Percentiles rank a stretch among this genome's conserved stretches.
Conservation (phyloP, 53 echinoderm and acorn worm genomes). For the Arbacia lixula region DNA sequence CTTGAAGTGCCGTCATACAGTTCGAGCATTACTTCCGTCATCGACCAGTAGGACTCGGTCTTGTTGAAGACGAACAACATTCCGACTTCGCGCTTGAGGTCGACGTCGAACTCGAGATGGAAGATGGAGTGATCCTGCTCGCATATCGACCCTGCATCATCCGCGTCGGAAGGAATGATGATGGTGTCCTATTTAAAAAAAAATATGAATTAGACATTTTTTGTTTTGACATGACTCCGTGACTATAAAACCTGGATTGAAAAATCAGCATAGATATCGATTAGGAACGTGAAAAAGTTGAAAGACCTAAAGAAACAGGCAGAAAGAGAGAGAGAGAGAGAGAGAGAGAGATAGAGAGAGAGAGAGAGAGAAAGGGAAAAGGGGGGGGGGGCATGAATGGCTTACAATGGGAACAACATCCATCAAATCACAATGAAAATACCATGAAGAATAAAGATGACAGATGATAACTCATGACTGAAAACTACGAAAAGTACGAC, state of each 20-base stretch:
- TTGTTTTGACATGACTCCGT: background rate
- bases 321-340: background rate
- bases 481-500: too few species aligned
- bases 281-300: background rate
- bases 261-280: background rate
- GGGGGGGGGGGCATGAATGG: too few species aligned
- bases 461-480: too few species aligned
- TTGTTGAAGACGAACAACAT: slow-evolving; percentile 12
- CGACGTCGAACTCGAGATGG: slow-evolving; percentile 12
- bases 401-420: too few species aligned
- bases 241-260: background rate
- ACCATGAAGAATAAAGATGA: too few species aligned
- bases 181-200: background rate
- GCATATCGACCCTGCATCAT: background rate
- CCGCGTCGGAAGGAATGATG: background rate
- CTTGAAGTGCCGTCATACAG: background rate
- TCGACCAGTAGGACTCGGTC: slow-evolving; percentile 17
- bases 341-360: background rate
- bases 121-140: background rate
- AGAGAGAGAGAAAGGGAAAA: background rate
- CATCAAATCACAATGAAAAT: too few species aligned
- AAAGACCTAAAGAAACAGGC: background rate
- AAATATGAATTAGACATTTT: background rate
- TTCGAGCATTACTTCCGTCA: background rate
- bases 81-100: background rate